Conservation (phyloP, 2,888 invertebrate genomes). For the Rhyacophila evoluta region DNA sequence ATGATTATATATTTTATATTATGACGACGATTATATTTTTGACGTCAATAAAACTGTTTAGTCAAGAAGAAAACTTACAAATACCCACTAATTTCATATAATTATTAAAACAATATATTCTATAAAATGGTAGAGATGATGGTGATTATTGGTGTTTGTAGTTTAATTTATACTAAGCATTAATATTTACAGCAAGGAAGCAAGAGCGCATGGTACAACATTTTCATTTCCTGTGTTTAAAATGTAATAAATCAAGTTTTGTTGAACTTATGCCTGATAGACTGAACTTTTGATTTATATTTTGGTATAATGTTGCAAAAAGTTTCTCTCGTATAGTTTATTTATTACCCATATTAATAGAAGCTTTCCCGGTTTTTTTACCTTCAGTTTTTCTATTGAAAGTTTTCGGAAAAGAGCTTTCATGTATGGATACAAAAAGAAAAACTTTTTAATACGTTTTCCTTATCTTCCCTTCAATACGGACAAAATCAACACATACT, state of each 20-base stretch:
- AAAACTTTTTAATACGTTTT: slow-evolving; percentile 47
- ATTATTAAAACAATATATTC: no score
- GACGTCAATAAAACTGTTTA: no score
- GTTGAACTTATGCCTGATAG: not conserved
- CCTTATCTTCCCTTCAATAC: slow-evolving; percentile 31
- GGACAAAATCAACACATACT: slow-evolving; percentile 23
- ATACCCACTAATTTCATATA: no score
- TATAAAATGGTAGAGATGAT: no score
- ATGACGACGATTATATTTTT: no score
- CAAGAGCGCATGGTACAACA: not conserved
- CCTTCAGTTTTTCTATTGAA: slow-evolving; percentile 41
- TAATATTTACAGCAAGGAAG: not conserved
- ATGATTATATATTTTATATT: no score
- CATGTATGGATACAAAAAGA: slow-evolving; percentile 23
- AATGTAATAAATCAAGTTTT: slow-evolving; percentile 14
- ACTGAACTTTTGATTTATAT: slow-evolving; percentile 17
- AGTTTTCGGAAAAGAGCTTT: slow-evolving; percentile 30
- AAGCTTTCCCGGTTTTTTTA: slow-evolving; percentile 7
- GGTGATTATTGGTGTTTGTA: not conserved
- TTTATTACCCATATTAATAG: slow-evolving; percentile 23
- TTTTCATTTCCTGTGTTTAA: slow-evolving; percentile 19
- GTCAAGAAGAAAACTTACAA: no score
- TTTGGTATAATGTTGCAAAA: slow-evolving; percentile 19
- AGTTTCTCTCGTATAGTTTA: slow-evolving; percentile 17
- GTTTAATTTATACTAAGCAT: not conserved